phyloP scores from a whole-genome alignment of 2,113 vertebrate species.

The Oncorhynchus gorbuscha region DNA sequence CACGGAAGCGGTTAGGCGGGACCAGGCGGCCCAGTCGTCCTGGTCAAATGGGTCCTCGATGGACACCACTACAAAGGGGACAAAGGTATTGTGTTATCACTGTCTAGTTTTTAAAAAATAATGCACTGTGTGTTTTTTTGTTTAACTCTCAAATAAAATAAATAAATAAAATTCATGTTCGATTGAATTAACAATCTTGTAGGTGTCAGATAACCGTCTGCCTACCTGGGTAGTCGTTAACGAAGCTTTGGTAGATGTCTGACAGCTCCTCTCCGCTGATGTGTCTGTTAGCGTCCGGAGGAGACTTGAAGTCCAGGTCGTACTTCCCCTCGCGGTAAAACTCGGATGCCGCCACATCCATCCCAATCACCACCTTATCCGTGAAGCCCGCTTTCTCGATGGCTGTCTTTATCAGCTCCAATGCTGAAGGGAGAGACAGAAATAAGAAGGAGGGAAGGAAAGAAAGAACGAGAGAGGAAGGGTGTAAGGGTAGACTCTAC shows the following conservation, averaged over 20 bases:
- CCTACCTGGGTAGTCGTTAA: conserved; percentile 92
- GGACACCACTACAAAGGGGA: conserved; percentile 82
- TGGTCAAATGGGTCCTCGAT: conserved; percentile 97
- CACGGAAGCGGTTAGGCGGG: conserved; percentile 86
- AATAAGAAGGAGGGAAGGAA: not conserved
- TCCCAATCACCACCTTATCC: conserved; percentile 92
- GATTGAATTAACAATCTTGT: not conserved
- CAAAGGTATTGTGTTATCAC: not conserved
- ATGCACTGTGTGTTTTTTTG: too few relatives aligned
- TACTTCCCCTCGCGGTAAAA: conserved; percentile 93
- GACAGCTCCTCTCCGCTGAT: conserved; percentile 88
- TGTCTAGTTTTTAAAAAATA: accelerated
- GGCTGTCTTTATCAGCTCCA: conserved; percentile 92
- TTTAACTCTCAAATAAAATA: too few relatives aligned
- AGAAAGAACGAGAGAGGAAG: not conserved
- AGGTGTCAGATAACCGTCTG: too few relatives aligned
- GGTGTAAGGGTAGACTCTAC: not conserved
- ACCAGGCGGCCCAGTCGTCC: conserved; percentile 95
- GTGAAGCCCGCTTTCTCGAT: conserved; percentile 93
- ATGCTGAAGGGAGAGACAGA: conserved; percentile 68
- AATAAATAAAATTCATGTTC: too few relatives aligned
- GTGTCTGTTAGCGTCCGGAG: conserved; percentile 82
- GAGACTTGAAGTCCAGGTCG: conserved; percentile 94
- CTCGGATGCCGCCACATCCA: conserved; percentile 94
- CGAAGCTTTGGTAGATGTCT: conserved; percentile 91